phyloP scores from a whole-genome alignment of 2,113 vertebrate genomes.

The Etheostoma spectabile region DNA sequence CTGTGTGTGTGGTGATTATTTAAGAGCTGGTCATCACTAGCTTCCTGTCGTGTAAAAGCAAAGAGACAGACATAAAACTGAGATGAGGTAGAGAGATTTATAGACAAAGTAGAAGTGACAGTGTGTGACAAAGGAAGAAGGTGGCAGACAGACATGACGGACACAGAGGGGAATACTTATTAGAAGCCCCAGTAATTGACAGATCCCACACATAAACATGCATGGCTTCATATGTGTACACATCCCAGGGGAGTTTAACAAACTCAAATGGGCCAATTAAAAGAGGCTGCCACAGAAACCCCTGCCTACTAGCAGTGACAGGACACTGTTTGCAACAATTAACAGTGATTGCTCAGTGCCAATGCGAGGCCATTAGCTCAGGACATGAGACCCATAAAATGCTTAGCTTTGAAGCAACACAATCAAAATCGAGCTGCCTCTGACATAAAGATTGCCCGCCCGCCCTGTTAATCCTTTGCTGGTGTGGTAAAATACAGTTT shows the following conservation, averaged over 20 bases:
- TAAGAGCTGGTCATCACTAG: slow-evolving; percentile 38
- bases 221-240: slow-evolving; percentile 2
- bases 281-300: slow-evolving; percentile 31
- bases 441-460: neutral
- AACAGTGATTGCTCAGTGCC: slow-evolving; percentile 41
- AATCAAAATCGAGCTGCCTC: slow-evolving; percentile 20
- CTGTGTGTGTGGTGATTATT: slow-evolving; percentile 21
- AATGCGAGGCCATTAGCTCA: slow-evolving; percentile 32
- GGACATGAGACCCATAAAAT: slow-evolving; percentile 21
- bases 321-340: slow-evolving; percentile 42
- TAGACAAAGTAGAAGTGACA: slow-evolving; percentile 14
- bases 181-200: neutral
- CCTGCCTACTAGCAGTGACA: slow-evolving; percentile 30
- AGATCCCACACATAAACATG: neutral
- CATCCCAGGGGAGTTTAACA: slow-evolving; percentile 1
- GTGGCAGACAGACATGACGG: neutral
- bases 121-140: slow-evolving; percentile 1
- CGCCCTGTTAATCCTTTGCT: neutral
- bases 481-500: neutral
- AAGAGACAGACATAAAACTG: neutral
- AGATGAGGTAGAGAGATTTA: slow-evolving; percentile 9
- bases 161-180: slow-evolving; percentile 8
- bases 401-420: slow-evolving; percentile 27
- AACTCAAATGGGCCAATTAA: slow-evolving; percentile 52
- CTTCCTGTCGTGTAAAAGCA: slow-evolving; percentile 21